These are phyloP conservation scores for Drosophila simulans DNA, from an alignment of 1,140 invertebrate species.

Conservation along the genomic window DNA sequence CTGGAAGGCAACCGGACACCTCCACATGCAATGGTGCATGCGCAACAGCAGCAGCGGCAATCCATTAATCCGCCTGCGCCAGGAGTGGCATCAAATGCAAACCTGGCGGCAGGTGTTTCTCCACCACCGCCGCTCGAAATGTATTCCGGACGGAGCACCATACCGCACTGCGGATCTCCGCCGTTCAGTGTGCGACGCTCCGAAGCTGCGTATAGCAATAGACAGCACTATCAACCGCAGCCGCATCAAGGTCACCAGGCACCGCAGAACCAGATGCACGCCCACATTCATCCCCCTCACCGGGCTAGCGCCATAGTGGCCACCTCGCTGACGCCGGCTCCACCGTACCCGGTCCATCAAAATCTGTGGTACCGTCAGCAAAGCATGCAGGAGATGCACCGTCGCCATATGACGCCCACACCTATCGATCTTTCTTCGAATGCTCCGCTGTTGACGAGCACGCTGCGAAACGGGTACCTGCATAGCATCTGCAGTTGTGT, in stretches of 20 bases:
- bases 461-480: conserved; percentile 66
- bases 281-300: conserved; percentile 74
- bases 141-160: conserved; percentile 68
- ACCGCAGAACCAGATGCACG: conserved; percentile 75
- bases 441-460: conserved; percentile 69
- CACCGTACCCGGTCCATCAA: conserved; percentile 90
- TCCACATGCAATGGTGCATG: conserved; percentile 22
- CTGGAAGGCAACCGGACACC: conserved; percentile 3
- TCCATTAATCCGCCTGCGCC: conserved; percentile 49
- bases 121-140: conserved; percentile 71
- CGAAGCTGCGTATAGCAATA: conserved; percentile 67
- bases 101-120: conserved; percentile 55
- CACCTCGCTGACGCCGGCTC: conserved; percentile 76
- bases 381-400: conserved; percentile 86
- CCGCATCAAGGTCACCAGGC: conserved; percentile 79
- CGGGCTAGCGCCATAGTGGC: conserved; percentile 66
- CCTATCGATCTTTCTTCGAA: conserved; percentile 82
- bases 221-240: conserved; percentile 76
- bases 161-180: conserved; percentile 68
- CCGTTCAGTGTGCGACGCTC: conserved; percentile 63
- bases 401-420: conserved; percentile 81
- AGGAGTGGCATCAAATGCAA: conserved; percentile 46
- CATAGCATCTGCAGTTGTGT: conserved; percentile 77
- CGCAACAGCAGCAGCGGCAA: conserved; percentile 23
- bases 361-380: conserved; percentile 90